Evolutionary conservation across 2,888 invertebrate genomes (phyloP).

Genomic region (Drosophila leonis): DNA sequence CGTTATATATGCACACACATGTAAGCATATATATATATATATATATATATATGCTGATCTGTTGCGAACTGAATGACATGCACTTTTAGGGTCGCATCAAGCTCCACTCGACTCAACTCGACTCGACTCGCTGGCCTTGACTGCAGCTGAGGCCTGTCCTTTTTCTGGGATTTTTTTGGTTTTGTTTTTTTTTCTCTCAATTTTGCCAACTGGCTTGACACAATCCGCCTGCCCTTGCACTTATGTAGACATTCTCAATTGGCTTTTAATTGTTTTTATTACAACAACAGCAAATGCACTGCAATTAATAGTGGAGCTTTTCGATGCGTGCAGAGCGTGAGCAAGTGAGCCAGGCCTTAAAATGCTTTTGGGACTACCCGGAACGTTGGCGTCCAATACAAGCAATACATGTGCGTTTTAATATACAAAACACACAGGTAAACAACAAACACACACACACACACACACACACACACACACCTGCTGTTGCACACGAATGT

Average conservation of each 20-base stretch:
- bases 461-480: slow-evolving; percentile 17
- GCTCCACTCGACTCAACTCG: slow-evolving; percentile 32
- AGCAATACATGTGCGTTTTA: slow-evolving; percentile 4
- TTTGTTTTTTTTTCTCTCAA: slow-evolving; percentile 12
- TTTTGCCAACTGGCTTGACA: slow-evolving; percentile 18
- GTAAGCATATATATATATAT: not conserved
- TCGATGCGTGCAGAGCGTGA: slow-evolving; percentile 14
- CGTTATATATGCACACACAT: not conserved
- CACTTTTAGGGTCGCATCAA: slow-evolving; percentile 69
- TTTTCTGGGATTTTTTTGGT: slow-evolving; percentile 48
- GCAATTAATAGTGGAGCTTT: slow-evolving; percentile 19
- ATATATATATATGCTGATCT: slow-evolving; percentile 29
- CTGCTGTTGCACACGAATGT: slow-evolving; percentile 35
- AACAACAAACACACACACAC: slow-evolving; percentile 11
- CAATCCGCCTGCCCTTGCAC: slow-evolving; percentile 58
- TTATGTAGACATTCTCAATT: slow-evolving; percentile 22
- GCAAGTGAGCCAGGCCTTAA: slow-evolving; percentile 4
- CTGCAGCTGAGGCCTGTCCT: slow-evolving; percentile 53
- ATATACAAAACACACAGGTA: not conserved
- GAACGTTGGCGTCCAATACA: slow-evolving; percentile 31
- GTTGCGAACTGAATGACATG: slow-evolving; percentile 54
- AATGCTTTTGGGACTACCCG: slow-evolving; percentile 51
- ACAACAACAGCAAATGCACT: slow-evolving; percentile 5
- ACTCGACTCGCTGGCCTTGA: slow-evolving; percentile 73
- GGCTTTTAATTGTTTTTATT: slow-evolving; percentile 52